phyloP scores from a whole-genome alignment of 2,797 vertebrate genomes.

The Triplophysa yarkandensis region DNA sequence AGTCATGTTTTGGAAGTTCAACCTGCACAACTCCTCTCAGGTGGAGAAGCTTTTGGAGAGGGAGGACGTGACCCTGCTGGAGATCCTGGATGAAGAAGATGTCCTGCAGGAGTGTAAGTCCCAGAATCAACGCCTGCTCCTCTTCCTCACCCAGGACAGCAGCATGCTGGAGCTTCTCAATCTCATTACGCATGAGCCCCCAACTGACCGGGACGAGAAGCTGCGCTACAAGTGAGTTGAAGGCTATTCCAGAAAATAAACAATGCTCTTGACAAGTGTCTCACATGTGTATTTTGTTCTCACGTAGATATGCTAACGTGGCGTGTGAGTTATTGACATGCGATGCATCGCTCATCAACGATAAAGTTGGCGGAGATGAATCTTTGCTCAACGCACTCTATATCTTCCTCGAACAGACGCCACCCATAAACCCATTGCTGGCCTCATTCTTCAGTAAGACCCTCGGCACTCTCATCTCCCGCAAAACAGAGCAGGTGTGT shows the following conservation, averaged over 20 bases:
- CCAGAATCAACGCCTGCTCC: slow-evolving; percentile 91
- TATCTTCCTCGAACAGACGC: slow-evolving; percentile 87
- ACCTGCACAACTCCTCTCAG: slow-evolving; percentile 92
- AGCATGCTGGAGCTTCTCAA: slow-evolving; percentile 92
- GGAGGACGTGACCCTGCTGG: slow-evolving; percentile 89
- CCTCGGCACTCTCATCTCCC: slow-evolving; percentile 90
- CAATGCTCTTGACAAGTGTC: too few relatives aligned
- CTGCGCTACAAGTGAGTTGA: slow-evolving; percentile 90
- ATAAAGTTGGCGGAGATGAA: slow-evolving; percentile 88
- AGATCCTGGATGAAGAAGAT: slow-evolving; percentile 97
- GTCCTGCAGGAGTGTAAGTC: slow-evolving; percentile 97
- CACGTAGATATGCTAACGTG: slow-evolving; percentile 87
- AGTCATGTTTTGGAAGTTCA: slow-evolving; percentile 99
- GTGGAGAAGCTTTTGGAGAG: slow-evolving; percentile 96
- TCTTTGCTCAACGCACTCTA: slow-evolving; percentile 87
- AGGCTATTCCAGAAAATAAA: too few relatives aligned
- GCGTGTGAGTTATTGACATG: slow-evolving; percentile 96
- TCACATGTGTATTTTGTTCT: background rate
- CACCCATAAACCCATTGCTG: slow-evolving; percentile 90
- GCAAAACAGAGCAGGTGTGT: slow-evolving; percentile 91
- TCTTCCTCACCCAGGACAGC: slow-evolving; percentile 90
- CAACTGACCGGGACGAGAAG: slow-evolving; percentile 90
- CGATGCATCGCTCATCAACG: slow-evolving; percentile 92
- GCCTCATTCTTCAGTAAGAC: slow-evolving; percentile 99
- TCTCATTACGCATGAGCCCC: slow-evolving; percentile 91